Base-by-base conservation (phyloP, 2,113 vertebrate species). In the Bothrops jararaca region DNA sequence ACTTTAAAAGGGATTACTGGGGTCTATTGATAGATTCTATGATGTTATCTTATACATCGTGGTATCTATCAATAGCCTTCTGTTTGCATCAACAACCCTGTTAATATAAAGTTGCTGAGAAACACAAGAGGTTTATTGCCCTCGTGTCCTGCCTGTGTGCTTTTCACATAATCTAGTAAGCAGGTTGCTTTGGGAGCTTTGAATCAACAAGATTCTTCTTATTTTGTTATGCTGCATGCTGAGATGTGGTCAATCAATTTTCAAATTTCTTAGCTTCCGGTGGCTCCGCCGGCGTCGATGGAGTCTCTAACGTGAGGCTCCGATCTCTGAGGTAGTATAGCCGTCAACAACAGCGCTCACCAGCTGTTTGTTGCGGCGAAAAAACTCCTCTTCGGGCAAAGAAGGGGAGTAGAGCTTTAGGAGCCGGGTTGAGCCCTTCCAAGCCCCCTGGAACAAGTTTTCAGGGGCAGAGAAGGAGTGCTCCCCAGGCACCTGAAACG, bases 221-320 rank as follows among this genome's bases (percentile, higher is more conserved):
- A 53, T n/a, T 18, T 88, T 39, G 29, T 34, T 88, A 34, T 4
- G 39, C 23, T 60, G 56, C 26, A 90, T 8, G 7, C 26, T 64
- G 58, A 64, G 57, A 64, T 20, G 10, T 42, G 26, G 42, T 26
- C 39, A 85, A 34, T n/a, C 39, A 8, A 12, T 34, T 52, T 69
- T 91, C 29, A 69, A 54, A 24, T 91, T 91, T 91, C 52, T 85
- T 85, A 85, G 45, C 64, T n/a, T n/a, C n/a, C n/a, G n/a, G n/a
- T n/a, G n/a, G n/a, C n/a, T n/a, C n/a, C n/a, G n/a, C n/a, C n/a
- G n/a, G n/a, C n/a, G n/a, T n/a, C n/a, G n/a, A n/a, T n/a, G n/a
- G n/a, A n/a, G n/a, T n/a, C n/a, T n/a, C n/a, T n/a, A n/a, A n/a
- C n/a, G n/a, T n/a, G n/a, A n/a, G n/a, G n/a, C n/a, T n/a, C n/a